phyloP scores from a whole-genome alignment of 2,113 vertebrate genomes.

The Gymnorhina tibicen region DNA sequence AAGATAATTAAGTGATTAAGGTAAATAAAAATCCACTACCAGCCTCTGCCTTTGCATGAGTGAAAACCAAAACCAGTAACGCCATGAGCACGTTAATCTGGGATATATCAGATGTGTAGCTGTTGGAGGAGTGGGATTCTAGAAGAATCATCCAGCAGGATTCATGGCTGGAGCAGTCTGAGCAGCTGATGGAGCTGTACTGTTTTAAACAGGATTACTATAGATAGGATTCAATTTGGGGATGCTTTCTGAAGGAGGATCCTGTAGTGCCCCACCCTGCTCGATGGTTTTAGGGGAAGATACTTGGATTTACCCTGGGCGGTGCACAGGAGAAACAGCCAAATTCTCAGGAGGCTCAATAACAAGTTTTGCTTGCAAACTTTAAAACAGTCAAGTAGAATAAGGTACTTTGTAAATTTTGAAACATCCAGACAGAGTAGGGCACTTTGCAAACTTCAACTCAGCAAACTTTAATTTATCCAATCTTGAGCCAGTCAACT shows the following conservation, averaged over 20 bases:
- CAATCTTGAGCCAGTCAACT: background rate
- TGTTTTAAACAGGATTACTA: background rate
- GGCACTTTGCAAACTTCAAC: background rate
- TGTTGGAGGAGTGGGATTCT: background rate
- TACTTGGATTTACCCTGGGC: background rate
- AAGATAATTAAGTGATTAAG: conserved; percentile 24
- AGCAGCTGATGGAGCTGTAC: background rate
- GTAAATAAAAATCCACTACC: background rate
- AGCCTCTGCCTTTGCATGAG: background rate
- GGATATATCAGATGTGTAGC: background rate
- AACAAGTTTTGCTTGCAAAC: background rate
- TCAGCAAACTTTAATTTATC: background rate
- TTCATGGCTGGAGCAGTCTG: background rate
- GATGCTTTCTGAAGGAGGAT: background rate
- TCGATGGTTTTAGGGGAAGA: background rate
- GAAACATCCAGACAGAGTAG: background rate
- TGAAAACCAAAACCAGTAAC: background rate
- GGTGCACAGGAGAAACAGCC: accelerated
- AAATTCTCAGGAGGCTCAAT: background rate
- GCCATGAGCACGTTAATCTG: background rate
- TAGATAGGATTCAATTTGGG: background rate
- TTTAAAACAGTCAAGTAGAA: background rate
- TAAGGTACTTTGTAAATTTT: background rate
- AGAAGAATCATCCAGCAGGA: background rate
- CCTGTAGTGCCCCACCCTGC: background rate